Base-by-base conservation (phyloP, 2,888 invertebrate genomes). In the Mycalesis mineus region DNA sequence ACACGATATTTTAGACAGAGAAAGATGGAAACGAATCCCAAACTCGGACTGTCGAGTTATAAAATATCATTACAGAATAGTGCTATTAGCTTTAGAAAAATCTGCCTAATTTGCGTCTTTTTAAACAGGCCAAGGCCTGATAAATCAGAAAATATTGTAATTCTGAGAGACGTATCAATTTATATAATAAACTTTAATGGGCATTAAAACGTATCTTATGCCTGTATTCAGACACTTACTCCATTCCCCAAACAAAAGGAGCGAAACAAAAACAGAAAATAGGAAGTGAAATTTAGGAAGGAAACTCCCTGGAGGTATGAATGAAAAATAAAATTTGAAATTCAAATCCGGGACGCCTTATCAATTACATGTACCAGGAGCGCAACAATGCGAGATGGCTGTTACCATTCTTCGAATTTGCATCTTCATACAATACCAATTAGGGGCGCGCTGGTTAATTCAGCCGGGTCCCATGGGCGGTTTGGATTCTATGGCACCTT, bases 351-450 rank as follows among this genome's bases (percentile, higher is more conserved):
- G 65, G 65, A 77, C 83, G 82, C 86, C 85, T 87, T 88, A 87
- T 88, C 88, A 88, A 87, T 87, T 87, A 87, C 88, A 83, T 79
- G 80, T 84, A 81, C 80, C 73, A 77, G 79, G 79, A 74, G 70
- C 72, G 70, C 80, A 73, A 73, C 78, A 78, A 77, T 78, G 72
- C 74, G 72, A 75, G 76, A 74, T 74, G 75, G 78, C 79, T 75
- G 68, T 70, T 78, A 68, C 73, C 74, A 72, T 80, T 80, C 80
- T 77, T 76, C 73, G 75, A 80, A 86, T 87, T 88, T 88, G 84
- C 86, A 86, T 86, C 84, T 84, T 79, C 84, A 84, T 82, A 84
- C 84, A 84, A 82, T 80, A 74, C 74, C 86, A 85, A 87, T 87
- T 87, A 87, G 84, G 84, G 82, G 75, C 70, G 64, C 64, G 66